Conservation (phyloP, 2,113 vertebrate genomes). For the Alligator mississippiensis region DNA sequence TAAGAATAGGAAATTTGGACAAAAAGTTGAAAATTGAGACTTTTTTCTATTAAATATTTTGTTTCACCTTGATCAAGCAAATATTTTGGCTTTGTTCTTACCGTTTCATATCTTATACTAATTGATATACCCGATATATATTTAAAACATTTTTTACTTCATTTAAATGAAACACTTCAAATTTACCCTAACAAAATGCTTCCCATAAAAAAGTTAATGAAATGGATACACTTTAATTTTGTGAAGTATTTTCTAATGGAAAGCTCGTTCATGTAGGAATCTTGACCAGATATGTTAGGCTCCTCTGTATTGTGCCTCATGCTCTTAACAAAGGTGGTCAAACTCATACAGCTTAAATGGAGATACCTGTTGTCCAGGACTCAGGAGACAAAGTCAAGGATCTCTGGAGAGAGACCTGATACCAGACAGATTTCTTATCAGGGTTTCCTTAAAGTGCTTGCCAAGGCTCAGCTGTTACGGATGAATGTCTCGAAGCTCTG, state of each 20-base stretch:
- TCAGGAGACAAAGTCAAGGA: background rate
- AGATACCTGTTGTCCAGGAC: background rate
- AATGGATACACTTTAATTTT: slow-evolving; percentile 9
- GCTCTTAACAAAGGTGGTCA: background rate
- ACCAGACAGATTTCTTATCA: background rate
- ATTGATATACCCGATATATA: background rate
- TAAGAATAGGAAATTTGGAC: background rate
- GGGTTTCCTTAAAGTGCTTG: background rate
- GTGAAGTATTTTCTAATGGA: slow-evolving; percentile 2
- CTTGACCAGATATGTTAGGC: background rate
- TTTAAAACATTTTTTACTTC: background rate
- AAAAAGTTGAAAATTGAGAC: background rate
- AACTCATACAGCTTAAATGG: background rate
- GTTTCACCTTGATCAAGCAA: background rate
- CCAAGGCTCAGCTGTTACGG: slow-evolving; percentile 1
- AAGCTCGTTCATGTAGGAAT: background rate
- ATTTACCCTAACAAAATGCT: background rate
- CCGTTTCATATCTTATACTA: background rate
- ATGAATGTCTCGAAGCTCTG: background rate
- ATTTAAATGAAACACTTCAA: background rate
- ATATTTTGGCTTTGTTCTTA: background rate
- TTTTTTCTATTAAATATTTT: background rate
- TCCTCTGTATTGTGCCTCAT: background rate
- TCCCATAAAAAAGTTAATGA: background rate
- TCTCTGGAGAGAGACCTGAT: background rate